Conservation (phyloP, 2,113 vertebrate species). For the Orientallactaga bullata region DNA sequence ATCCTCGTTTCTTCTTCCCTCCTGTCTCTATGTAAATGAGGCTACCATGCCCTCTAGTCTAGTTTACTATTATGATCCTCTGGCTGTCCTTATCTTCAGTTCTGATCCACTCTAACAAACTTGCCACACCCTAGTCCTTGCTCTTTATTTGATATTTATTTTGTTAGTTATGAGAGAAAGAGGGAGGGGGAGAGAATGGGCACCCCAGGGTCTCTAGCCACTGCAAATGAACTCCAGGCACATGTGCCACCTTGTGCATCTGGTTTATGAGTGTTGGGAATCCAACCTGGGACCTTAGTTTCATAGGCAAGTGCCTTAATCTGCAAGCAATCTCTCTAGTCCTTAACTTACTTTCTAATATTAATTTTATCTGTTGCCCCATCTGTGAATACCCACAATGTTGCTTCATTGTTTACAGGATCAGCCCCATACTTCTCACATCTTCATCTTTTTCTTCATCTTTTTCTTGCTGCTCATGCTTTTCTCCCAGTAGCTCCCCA, state of each 20-base stretch:
- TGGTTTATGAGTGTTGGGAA: too few species aligned
- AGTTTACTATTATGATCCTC: not conserved
- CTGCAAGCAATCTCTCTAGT: too few species aligned
- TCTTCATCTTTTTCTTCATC: not conserved
- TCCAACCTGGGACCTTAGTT: too few species aligned
- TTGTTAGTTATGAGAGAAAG: too few species aligned
- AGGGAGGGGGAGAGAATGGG: too few species aligned
- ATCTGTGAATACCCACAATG: not conserved
- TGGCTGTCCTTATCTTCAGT: not conserved
- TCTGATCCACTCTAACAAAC: not conserved
- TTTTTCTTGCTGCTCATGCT: fast-evolving
- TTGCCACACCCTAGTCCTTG: not conserved
- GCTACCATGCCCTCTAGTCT: not conserved
- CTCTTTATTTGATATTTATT: not conserved
- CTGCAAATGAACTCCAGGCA: too few species aligned
- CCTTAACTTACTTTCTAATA: not conserved
- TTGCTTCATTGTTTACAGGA: not conserved
- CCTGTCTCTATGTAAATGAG: not conserved
- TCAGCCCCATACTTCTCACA: not conserved
- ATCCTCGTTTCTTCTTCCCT: not conserved
- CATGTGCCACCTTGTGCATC: too few species aligned
- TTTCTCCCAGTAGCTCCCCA: fast-evolving
- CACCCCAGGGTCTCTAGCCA: too few species aligned
- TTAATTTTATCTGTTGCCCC: not conserved
- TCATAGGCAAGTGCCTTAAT: too few species aligned